These are phyloP conservation scores for Cephus cinctus DNA, from an alignment of 1,140 invertebrate genomes.

Conservation along the genomic window DNA sequence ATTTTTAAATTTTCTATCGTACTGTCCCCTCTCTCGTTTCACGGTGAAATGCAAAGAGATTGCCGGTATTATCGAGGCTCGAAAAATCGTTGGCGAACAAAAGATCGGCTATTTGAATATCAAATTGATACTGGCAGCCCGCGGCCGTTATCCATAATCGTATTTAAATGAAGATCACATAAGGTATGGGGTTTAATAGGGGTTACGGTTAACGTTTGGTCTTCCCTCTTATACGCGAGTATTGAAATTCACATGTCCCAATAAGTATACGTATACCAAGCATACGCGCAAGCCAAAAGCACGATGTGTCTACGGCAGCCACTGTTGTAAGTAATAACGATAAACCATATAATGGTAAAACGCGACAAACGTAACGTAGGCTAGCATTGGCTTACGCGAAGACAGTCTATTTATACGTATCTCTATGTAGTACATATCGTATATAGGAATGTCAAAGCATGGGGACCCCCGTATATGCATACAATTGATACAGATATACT, in stretches of 20 bases:
- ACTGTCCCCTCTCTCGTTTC: too few relatives aligned
- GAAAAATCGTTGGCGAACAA: constrained; percentile 46
- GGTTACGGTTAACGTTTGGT: too few relatives aligned
- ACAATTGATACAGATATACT: constrained; percentile 58
- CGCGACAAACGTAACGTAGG: constrained; percentile 50
- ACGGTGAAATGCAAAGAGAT: too few relatives aligned
- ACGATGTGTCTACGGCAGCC: not conserved
- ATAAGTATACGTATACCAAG: too few relatives aligned
- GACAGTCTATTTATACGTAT: too few relatives aligned
- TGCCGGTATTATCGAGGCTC: constrained; percentile 12
- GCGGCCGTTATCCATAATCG: constrained; percentile 52
- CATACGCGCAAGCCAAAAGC: not conserved
- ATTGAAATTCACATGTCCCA: too few relatives aligned
- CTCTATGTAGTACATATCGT: too few relatives aligned
- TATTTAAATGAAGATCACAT: constrained; percentile 56
- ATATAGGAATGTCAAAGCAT: too few relatives aligned
- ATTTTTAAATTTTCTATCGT: too few relatives aligned
- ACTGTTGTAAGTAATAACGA: constrained; percentile 50
- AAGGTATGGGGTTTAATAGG: constrained; percentile 48
- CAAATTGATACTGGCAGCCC: constrained; percentile 45
- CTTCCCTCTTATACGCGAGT: too few relatives aligned
- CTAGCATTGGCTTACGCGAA: constrained; percentile 22
- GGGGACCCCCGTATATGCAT: constrained; percentile 44
- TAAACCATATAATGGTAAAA: constrained; percentile 52
- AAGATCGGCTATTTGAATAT: constrained; percentile 54